These are phyloP conservation scores for Coelopa pilipes DNA, from an alignment of 2,888 invertebrate genomes.

Conservation along the genomic window DNA sequence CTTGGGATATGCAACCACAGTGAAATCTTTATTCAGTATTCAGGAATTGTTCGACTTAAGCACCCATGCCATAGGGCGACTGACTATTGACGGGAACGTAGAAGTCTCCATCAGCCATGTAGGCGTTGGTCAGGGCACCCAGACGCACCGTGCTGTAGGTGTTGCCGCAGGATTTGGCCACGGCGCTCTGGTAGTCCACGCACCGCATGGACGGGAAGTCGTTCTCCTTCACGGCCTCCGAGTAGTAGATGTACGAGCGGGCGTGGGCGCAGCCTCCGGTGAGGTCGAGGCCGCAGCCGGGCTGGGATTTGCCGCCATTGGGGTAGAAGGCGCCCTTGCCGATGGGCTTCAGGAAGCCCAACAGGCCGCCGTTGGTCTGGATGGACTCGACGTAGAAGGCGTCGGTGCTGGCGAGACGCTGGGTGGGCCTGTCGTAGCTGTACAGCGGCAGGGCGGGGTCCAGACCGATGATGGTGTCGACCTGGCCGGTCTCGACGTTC, in stretches of 20 bases:
- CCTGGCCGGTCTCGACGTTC: constrained; percentile 68
- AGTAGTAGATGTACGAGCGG: constrained; percentile 63
- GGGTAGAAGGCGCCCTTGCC: constrained; percentile 68
- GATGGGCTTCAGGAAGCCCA: constrained; percentile 55
- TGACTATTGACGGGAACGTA: constrained; percentile 51
- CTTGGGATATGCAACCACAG: neutral
- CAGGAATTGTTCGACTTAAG: neutral
- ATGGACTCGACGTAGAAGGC: constrained; percentile 56
- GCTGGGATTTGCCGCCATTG: constrained; percentile 69
- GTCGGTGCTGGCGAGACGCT: constrained; percentile 50
- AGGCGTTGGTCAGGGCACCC: constrained; percentile 48
- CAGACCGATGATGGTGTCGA: constrained; percentile 68
- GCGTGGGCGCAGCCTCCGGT: constrained; percentile 64
- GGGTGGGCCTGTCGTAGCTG: constrained; percentile 47
- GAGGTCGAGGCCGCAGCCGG: constrained; percentile 66
- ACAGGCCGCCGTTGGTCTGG: constrained; percentile 53
- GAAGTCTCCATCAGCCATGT: constrained; percentile 49
- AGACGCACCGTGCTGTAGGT: constrained; percentile 46
- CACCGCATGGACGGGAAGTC: constrained; percentile 54
- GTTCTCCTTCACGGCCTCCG: constrained; percentile 60
- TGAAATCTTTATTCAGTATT: neutral
- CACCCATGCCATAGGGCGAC: constrained; percentile 47
- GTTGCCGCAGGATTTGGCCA: constrained; percentile 46
- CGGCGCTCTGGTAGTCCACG: constrained; percentile 43
- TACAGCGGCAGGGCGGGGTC: constrained; percentile 53